These are phyloP conservation scores for Atherinosoma microstoma DNA, from an alignment of 2,797 vertebrate species.

Conservation along the genomic window DNA sequence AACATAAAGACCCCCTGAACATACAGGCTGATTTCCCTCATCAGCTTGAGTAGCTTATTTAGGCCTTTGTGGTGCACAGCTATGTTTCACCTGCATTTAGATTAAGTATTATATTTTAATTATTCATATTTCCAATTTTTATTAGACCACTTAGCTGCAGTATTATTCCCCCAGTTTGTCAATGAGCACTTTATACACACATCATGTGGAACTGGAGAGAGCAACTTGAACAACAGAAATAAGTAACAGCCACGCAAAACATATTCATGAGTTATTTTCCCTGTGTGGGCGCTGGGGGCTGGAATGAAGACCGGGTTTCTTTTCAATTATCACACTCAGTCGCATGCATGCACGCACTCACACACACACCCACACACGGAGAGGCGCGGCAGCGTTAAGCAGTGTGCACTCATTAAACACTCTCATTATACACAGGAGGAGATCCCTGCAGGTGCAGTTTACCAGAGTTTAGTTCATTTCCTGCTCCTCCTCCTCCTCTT, in stretches of 20 bases:
- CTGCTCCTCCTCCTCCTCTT: slow-evolving; percentile 62
- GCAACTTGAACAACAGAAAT: slow-evolving; percentile 68
- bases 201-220: slow-evolving; percentile 43
- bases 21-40: slow-evolving; percentile 11
- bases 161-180: slow-evolving; percentile 69
- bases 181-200: slow-evolving; percentile 40
- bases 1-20: slow-evolving; percentile 18
- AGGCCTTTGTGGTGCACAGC: slow-evolving; percentile 31
- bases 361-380: slow-evolving; percentile 24
- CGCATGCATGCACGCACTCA: slow-evolving; percentile 16
- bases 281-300: slow-evolving; percentile 63
- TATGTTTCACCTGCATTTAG: slow-evolving; percentile 65
- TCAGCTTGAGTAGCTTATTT: slow-evolving; percentile 40
- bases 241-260: slow-evolving; percentile 61
- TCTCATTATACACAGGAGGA: slow-evolving; percentile 83
- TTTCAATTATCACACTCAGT: slow-evolving; percentile 80
- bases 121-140: slow-evolving; percentile 75
- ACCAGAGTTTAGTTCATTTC: slow-evolving; percentile 78
- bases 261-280: slow-evolving; percentile 78
- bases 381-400: slow-evolving; percentile 67
- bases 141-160: slow-evolving; percentile 68
- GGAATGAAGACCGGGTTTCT: slow-evolving; percentile 73
- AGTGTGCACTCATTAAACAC: slow-evolving; percentile 83
- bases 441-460: slow-evolving; percentile 82
- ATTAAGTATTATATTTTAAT: slow-evolving; percentile 77